Conservation (phyloP, 2,113 vertebrate species). For the Chionis minor region DNA sequence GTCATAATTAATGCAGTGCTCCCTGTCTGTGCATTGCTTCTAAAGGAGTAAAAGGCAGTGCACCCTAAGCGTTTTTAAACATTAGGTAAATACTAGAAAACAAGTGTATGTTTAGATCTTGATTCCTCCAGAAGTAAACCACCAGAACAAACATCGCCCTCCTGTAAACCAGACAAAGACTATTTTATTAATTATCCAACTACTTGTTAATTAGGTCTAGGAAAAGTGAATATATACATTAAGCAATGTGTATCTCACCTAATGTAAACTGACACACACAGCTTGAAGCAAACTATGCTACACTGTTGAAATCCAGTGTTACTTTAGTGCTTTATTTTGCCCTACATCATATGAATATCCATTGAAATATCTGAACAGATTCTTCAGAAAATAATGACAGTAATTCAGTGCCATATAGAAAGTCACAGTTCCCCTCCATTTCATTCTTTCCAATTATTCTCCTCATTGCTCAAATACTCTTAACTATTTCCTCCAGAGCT, state of each 20-base stretch:
- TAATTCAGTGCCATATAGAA: not conserved
- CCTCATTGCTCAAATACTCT: not conserved
- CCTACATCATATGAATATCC: not conserved
- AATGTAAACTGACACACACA: not conserved
- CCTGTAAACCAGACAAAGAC: not conserved
- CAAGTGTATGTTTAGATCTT: not conserved
- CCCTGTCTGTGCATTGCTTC: not conserved
- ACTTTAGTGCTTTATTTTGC: not conserved
- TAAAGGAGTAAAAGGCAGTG: not conserved
- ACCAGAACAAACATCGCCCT: not conserved
- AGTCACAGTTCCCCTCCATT: not conserved
- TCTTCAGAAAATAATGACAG: not conserved
- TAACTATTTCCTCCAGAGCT: not conserved
- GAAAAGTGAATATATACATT: not conserved
- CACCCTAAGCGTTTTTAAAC: not conserved
- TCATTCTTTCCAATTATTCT: not conserved
- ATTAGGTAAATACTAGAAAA: not conserved
- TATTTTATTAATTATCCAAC: not conserved
- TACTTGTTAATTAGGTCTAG: not conserved
- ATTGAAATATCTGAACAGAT: not conserved
- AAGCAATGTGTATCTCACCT: not conserved
- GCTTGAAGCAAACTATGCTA: not conserved
- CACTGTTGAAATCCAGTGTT: not conserved
- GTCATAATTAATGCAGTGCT: not conserved
- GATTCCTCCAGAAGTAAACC: not conserved